Base-by-base conservation (phyloP, 1,140 invertebrate species). In the Acromyrmex echinatior region DNA sequence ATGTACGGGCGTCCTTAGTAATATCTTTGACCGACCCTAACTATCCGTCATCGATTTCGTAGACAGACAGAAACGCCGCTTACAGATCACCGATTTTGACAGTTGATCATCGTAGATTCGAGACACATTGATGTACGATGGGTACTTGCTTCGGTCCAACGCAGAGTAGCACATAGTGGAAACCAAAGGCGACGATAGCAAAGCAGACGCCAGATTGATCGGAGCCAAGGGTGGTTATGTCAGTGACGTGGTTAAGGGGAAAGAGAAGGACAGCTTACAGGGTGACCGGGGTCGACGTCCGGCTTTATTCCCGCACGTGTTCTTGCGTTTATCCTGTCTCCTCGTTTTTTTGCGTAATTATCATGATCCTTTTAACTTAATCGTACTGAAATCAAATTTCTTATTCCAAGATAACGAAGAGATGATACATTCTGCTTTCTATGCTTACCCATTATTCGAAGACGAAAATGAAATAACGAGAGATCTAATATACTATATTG, bases 131-230 rank as follows among this genome's bases (percentile, higher is more conserved):
- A 88, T 88, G 65, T 88, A 91, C 84, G 89, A 71, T 28, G 78
- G 71, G 71, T 79, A 70, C 62, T 74, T 58, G 82, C 60, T 35
- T 56, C 71, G 70, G 35, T 70, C 49, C 51, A 39, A 53, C n/a
- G 60, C 74, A 65, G 90, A 81, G 88, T 90, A 86, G 89, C 63
- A 35, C 58, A 25, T 73, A 60, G 66, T 28, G 74, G 74, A 35
- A 60, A 51, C 45, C 53, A 84, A 87, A 85, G 84, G 79, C 87
- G 58, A 73, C 86, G 65, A 87, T 89, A 68, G 78, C 82, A 76
- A 81, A 87, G 77, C 79, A 88, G 92, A 87, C 90, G 87, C 78
- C 87, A 89, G 92, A 93, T 92, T 93, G 92, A 93, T 93, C 91
- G 92, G 65, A 90, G 89, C 81, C 91, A 86, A 89, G 89, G 86